phyloP scores from a whole-genome alignment of 1,140 invertebrate genomes.

The Mizuhopecten yessoensis region DNA sequence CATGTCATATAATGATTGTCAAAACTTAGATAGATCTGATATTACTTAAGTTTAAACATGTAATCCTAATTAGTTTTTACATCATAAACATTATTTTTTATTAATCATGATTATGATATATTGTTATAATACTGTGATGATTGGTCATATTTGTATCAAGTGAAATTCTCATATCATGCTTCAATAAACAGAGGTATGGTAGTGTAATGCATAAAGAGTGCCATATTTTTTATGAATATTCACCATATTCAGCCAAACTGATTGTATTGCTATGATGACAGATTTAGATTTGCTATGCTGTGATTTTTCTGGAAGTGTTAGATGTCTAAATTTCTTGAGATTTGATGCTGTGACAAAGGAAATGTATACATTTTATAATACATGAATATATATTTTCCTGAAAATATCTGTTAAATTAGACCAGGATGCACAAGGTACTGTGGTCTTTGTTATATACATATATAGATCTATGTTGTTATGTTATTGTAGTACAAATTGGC shows the following conservation, averaged over 20 bases:
- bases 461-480: background rate
- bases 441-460: background rate
- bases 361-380: background rate
- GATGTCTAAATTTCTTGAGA: background rate
- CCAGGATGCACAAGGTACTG: background rate
- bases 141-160: too few species aligned
- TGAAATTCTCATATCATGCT: too few species aligned
- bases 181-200: background rate
- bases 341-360: background rate
- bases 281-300: constrained; percentile 22
- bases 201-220: background rate
- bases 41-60: too few species aligned
- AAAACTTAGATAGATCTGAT: too few species aligned
- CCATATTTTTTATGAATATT: background rate
- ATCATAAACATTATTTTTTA: background rate
- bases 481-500: background rate
- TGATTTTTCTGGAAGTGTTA: constrained; percentile 29
- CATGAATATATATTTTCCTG: background rate
- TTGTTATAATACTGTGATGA: too few species aligned
- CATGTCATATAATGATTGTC: background rate
- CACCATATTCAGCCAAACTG: background rate
- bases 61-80: too few species aligned
- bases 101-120: background rate
- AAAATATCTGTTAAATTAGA: background rate
- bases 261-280: background rate